Base-by-base conservation (phyloP, 2,797 vertebrate genomes). In the Limnodromus scolopaceus region DNA sequence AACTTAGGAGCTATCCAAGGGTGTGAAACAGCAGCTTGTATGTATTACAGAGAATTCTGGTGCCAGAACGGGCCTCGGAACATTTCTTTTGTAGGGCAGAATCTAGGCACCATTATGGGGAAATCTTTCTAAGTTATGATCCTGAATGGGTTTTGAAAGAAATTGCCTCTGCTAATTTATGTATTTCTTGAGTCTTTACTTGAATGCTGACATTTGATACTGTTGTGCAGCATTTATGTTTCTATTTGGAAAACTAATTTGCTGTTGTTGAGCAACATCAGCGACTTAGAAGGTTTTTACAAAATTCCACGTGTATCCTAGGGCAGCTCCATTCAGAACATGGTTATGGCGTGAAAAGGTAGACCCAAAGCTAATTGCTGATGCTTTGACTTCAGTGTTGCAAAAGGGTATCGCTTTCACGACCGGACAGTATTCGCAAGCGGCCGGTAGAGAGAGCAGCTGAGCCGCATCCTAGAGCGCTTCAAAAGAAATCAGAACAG, bases 371-470 rank as follows among this genome's bases (percentile, higher is more conserved):
- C 24, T 75, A 61, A 65, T 63, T 32, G 55, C 39, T 71, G 32
- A 10, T 71, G 64, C 41, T 79, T 65, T 77, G 45, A 55, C 39
- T 70, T 91, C 16, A 27, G 32, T 23, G 2, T 48, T 64, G 22
- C 85, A 24, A 43, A 48, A 55, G 34, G 36, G 4, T 27, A 8
- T 30, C 2, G 7, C 46, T 80, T 92, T 79, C 36, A 13, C 0
- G 4, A 38, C 28, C 0, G 2, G 87, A 48, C 54, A 79, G 1
- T 94, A 84, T 82, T 88, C 60, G 64, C 13, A n/a, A 76, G 38
- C 38, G 87, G 53, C 96, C 98, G 95, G 93, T 88, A 98, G 98
- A 94, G 96, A 87, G 96, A 89, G 97, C 98, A 97, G 87, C 89
- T 95, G 64, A 95, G 84, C 77, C 78, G 70, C 84, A 53, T 84